These are phyloP conservation scores for Varanus salvator DNA, from an alignment of 2,113 vertebrate genomes.

Conservation along the genomic window DNA sequence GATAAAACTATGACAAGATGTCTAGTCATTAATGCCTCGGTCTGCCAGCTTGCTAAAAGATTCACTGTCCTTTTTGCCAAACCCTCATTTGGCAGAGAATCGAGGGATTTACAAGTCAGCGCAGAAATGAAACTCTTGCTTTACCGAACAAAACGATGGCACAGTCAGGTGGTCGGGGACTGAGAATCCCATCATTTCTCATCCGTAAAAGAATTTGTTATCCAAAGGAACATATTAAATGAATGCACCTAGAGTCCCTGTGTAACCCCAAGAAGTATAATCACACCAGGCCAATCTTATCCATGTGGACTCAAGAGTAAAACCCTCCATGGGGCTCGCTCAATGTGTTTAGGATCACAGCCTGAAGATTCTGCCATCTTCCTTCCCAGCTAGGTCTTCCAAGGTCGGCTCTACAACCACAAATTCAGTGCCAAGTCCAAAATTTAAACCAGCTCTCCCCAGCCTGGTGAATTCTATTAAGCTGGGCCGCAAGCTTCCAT, in stretches of 20 bases:
- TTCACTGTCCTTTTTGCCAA: constrained; percentile 35
- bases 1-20: constrained; percentile 67
- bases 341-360: too few relatives aligned
- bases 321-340: background rate
- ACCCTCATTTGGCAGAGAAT: background rate
- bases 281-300: background rate
- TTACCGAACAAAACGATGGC: background rate
- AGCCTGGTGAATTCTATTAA: too few relatives aligned
- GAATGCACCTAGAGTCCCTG: background rate
- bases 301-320: background rate
- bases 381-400: background rate
- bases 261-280: background rate
- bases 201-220: background rate
- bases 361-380: background rate
- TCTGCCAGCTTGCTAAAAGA: constrained; percentile 46
- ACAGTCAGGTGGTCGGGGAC: background rate
- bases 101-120: constrained; percentile 16
- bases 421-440: background rate
- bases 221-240: background rate
- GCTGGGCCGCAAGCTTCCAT: too few relatives aligned
- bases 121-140: background rate
- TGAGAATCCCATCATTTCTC: background rate
- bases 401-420: background rate
- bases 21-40: constrained; percentile 57
- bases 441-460: background rate